Evolutionary conservation across 2,797 vertebrate genomes (phyloP).

Genomic region (Parauchenoglanis ngamensis): DNA sequence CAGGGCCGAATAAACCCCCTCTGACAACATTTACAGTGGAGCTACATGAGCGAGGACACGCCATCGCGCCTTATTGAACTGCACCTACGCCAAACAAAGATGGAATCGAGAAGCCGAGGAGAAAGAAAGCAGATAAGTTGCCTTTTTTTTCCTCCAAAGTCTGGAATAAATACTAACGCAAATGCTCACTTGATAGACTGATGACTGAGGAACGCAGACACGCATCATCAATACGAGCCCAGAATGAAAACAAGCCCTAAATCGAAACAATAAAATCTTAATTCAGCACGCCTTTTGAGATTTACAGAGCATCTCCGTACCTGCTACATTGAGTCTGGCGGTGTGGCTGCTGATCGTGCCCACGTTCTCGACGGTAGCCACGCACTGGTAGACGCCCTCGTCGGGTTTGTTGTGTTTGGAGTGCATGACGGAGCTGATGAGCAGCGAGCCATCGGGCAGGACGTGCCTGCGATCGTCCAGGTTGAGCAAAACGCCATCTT

Average conservation of each 20-base stretch:
- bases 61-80: slow-evolving; percentile 39
- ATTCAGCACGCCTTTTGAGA: slow-evolving; percentile 45
- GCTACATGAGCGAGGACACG: slow-evolving; percentile 40
- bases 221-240: not conserved
- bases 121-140: not conserved
- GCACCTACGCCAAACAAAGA: slow-evolving; percentile 28
- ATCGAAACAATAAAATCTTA: slow-evolving; percentile 12
- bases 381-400: slow-evolving; percentile 96
- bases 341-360: slow-evolving; percentile 93
- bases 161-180: slow-evolving; percentile 21
- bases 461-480: slow-evolving; percentile 88
- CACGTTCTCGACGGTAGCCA: slow-evolving; percentile 90
- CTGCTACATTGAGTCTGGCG: slow-evolving; percentile 87
- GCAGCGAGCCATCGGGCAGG: slow-evolving; percentile 87
- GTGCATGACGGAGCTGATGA: slow-evolving; percentile 88
- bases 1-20: slow-evolving; percentile 28
- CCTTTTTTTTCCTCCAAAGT: not conserved
- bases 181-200: slow-evolving; percentile 1
- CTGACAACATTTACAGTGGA: slow-evolving; percentile 45
- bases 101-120: slow-evolving; percentile 4
- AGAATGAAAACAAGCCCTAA: not conserved
- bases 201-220: not conserved
- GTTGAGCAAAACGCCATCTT: slow-evolving; percentile 92
- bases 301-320: slow-evolving; percentile 65
- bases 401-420: slow-evolving; percentile 97